These are phyloP conservation scores for Cheiracanthium punctorium DNA, from an alignment of 2,888 invertebrate species.

Conservation along the genomic window DNA sequence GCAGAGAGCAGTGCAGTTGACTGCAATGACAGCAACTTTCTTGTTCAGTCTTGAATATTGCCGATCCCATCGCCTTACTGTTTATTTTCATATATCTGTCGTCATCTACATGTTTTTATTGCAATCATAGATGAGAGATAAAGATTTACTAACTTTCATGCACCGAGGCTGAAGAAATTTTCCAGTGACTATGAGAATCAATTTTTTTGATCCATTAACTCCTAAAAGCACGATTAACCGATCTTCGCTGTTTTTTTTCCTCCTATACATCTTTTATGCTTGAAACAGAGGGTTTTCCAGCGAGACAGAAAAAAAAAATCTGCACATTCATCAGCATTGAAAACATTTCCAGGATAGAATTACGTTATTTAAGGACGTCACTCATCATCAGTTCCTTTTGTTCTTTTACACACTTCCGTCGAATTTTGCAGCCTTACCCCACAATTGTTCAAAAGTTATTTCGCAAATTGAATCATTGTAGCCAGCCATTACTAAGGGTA, in stretches of 20 bases:
- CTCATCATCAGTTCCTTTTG: too few relatives aligned
- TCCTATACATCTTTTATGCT: constrained; percentile 7
- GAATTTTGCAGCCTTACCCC: neutral
- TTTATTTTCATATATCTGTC: neutral
- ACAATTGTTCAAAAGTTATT: constrained; percentile 18
- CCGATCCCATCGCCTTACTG: neutral
- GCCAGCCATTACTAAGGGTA: constrained; percentile 15
- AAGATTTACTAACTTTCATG: constrained; percentile 13
- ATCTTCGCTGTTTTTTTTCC: constrained; percentile 17
- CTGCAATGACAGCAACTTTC: constrained; percentile 3
- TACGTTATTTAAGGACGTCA: neutral
- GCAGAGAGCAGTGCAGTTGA: constrained; percentile 15
- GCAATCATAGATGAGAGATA: neutral
- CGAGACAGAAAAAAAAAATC: constrained; percentile 3
- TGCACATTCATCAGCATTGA: neutral
- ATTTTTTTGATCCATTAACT: constrained; percentile 22
- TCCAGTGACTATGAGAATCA: neutral
- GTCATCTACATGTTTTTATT: constrained; percentile 26
- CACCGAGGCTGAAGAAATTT: constrained; percentile 10
- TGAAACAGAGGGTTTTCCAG: constrained; percentile 12
- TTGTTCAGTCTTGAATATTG: constrained; percentile 6
- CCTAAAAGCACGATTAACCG: constrained; percentile 3
- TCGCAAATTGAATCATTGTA: constrained; percentile 5
- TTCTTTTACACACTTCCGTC: neutral
- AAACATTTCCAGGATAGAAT: neutral